Percentiles rank a stretch among this genome's conserved stretches.
phyloP scores from a whole-genome alignment of 1,140 invertebrate genomes.

The Sitobion miscanthi region DNA sequence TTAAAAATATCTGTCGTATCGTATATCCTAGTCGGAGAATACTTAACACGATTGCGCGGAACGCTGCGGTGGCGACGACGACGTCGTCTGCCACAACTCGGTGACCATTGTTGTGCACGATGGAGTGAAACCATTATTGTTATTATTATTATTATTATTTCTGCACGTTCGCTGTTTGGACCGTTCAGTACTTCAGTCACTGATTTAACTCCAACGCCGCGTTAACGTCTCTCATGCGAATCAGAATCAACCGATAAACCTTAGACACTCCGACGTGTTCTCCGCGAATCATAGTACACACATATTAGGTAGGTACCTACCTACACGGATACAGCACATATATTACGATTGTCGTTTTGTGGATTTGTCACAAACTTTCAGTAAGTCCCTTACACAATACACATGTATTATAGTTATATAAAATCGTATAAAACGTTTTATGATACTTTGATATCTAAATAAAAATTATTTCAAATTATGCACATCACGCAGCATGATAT shows the following conservation, averaged over 20 bases:
- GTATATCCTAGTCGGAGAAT: background rate
- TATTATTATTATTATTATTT: background rate
- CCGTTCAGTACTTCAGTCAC: background rate
- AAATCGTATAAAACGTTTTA: background rate
- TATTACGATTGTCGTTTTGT: background rate
- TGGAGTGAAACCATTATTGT: slow-evolving; percentile 15
- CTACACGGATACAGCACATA: background rate
- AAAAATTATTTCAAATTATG: background rate
- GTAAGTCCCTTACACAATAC: background rate
- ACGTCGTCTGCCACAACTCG: background rate
- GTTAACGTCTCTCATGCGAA: slow-evolving; percentile 14
- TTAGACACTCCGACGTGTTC: background rate
- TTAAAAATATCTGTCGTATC: background rate
- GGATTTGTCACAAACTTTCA: background rate
- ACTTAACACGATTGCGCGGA: background rate
- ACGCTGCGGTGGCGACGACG: background rate
- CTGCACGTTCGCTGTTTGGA: background rate
- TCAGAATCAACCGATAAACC: background rate
- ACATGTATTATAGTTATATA: background rate
- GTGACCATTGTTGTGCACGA: slow-evolving; percentile 20
- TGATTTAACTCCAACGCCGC: background rate
- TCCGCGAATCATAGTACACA: background rate
- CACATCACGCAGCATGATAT: background rate
- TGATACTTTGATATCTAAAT: background rate
- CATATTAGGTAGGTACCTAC: background rate